Evolutionary conservation across 2,113 vertebrate genomes (phyloP).

Genomic region (Triplophysa siluroides): DNA sequence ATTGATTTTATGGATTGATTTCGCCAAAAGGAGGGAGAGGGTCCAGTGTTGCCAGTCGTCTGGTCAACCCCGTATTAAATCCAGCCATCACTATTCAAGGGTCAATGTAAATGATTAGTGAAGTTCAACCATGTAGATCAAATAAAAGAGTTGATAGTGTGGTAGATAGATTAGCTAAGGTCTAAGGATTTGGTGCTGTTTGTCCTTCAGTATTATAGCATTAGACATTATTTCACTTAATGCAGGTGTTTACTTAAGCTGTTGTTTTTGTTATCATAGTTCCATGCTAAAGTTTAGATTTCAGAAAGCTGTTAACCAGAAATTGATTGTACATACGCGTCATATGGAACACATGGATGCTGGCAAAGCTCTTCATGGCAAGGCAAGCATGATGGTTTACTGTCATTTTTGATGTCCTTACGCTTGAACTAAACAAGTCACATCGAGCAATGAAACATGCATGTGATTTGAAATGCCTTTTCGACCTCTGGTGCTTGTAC

Average conservation of each 20-base stretch:
- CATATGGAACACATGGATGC: neutral
- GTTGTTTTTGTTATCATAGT: neutral
- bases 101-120: constrained; percentile 10
- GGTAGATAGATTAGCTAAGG: neutral
- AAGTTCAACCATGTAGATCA: neutral
- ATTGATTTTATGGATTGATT: constrained; percentile 49
- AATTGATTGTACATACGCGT: neutral
- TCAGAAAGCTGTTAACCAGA: neutral
- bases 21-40: constrained; percentile 15
- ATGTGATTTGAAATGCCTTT: neutral
- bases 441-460: neutral
- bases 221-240: neutral
- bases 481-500: constrained; percentile 26
- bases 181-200: neutral
- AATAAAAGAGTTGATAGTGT: neutral
- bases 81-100: constrained; percentile 3
- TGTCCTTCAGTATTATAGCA: neutral
- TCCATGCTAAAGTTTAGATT: neutral
- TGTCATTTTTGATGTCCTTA: neutral
- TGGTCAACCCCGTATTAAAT: constrained; percentile 13
- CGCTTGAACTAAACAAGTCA: neutral
- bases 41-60: constrained; percentile 24
- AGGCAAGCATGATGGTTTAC: neutral
- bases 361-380: neutral
- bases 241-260: neutral